A percentile compares a stretch with the other conserved stretches of the same genome.
These are phyloP conservation scores for Apodemus speciosus DNA, from an alignment of 2,113 vertebrate genomes.

Conservation along the genomic window DNA sequence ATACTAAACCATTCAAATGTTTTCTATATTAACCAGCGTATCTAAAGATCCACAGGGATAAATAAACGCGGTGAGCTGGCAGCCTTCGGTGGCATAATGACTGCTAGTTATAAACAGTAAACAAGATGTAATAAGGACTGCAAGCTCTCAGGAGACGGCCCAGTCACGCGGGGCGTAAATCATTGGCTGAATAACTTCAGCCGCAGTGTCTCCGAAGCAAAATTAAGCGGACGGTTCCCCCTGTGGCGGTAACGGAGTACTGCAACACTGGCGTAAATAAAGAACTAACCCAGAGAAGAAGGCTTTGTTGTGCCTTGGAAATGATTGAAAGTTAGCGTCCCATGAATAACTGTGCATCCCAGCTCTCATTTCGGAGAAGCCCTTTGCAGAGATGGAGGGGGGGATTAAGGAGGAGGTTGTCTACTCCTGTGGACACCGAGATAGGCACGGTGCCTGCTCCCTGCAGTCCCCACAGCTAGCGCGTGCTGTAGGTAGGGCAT, in stretches of 20 bases:
- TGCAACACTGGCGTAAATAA: constrained; percentile 77
- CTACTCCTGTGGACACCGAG: not conserved
- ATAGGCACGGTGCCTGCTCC: not conserved
- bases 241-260: constrained; percentile 87
- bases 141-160: constrained; percentile 85
- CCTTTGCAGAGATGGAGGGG: not conserved
- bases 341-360: constrained; percentile 45
- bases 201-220: constrained; percentile 82
- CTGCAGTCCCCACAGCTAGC: not conserved
- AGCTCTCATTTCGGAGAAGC: not conserved
- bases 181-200: constrained; percentile 88
- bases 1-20: constrained; percentile 77
- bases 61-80: constrained; percentile 84
- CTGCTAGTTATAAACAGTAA: constrained; percentile 89
- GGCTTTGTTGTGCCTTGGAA: constrained; percentile 64
- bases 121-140: constrained; percentile 88
- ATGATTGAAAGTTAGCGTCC: constrained; percentile 52
- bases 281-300: constrained; percentile 62
- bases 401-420: not conserved
- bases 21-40: constrained; percentile 82
- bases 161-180: constrained; percentile 84
- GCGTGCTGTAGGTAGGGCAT: not conserved
- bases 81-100: constrained; percentile 78
- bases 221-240: constrained; percentile 89
- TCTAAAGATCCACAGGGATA: constrained; percentile 84